Percentiles rank a stretch among this genome's conserved stretches.
Conservation (phyloP, 2,888 invertebrate genomes). For the Baccha elongata region DNA sequence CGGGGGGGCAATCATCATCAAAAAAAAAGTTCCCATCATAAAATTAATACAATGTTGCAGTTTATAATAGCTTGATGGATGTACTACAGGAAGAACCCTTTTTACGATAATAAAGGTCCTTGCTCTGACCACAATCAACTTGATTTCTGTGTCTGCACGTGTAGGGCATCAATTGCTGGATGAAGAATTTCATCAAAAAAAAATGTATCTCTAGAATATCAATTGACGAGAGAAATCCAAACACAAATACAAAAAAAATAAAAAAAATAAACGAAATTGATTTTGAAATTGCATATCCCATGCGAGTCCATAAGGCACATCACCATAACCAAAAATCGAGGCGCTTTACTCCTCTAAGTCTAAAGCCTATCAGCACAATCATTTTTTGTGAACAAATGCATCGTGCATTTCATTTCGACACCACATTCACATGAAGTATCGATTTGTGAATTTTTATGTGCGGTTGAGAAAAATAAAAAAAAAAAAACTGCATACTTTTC, state of each 20-base stretch:
- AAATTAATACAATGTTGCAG: constrained; percentile 36
- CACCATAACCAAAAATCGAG: background rate
- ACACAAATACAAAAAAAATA: constrained; percentile 14
- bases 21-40: constrained; percentile 34
- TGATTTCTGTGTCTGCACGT: constrained; percentile 29
- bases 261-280: constrained; percentile 39
- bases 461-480: constrained; percentile 18
- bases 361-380: constrained; percentile 39
- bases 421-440: constrained; percentile 62
- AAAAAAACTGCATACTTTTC: constrained; percentile 32
- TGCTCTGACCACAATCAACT: constrained; percentile 32
- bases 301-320: too few relatives aligned
- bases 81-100: background rate
- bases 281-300: constrained; percentile 60
- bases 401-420: constrained; percentile 67
- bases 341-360: background rate
- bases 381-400: constrained; percentile 52
- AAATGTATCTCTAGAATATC: constrained; percentile 47
- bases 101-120: background rate
- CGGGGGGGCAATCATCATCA: constrained; percentile 44
- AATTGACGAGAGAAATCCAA: constrained; percentile 46
- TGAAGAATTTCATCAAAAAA: constrained; percentile 17
- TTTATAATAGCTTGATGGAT: background rate
- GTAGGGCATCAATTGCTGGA: constrained; percentile 55
- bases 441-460: constrained; percentile 48